These are phyloP conservation scores for Ochropleura plecta DNA, from an alignment of 2,888 invertebrate species.

Conservation along the genomic window DNA sequence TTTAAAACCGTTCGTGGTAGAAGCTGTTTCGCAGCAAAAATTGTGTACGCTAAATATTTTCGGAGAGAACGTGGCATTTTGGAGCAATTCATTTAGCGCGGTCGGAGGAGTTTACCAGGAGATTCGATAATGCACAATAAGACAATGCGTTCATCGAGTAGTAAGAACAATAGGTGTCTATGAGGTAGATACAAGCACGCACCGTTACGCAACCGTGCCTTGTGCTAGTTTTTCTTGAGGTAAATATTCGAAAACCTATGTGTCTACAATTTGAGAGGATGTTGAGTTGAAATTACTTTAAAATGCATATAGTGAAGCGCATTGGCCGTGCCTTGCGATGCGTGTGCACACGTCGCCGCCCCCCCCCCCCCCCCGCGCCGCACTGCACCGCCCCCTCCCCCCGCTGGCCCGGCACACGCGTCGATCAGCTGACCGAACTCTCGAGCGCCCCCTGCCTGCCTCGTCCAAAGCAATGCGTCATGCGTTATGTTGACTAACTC, in stretches of 20 bases:
- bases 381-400: constrained; percentile 51
- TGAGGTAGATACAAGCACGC: constrained; percentile 70
- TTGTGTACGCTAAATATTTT: neutral
- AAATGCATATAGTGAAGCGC: constrained; percentile 76
- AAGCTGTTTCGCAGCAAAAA: neutral
- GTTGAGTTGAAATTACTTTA: constrained; percentile 72
- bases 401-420: constrained; percentile 71
- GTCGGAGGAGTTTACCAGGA: constrained; percentile 65
- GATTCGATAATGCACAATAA: constrained; percentile 73
- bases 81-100: constrained; percentile 36
- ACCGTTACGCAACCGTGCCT: constrained; percentile 83
- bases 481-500: constrained; percentile 77
- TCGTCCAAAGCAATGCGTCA: constrained; percentile 77
- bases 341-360: constrained; percentile 74
- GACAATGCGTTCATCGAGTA: constrained; percentile 79
- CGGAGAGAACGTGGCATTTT: constrained; percentile 3
- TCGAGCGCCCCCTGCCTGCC: constrained; percentile 74
- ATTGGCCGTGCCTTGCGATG: constrained; percentile 74
- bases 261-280: constrained; percentile 67
- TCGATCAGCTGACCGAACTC: constrained; percentile 87
- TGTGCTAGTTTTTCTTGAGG: constrained; percentile 80
- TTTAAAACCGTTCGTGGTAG: neutral
- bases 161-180: constrained; percentile 75
- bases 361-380: constrained; percentile 42
- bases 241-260: constrained; percentile 74